Evolutionary conservation across 2,113 vertebrate genomes (phyloP).

Genomic region (Oncorhynchus keta): DNA sequence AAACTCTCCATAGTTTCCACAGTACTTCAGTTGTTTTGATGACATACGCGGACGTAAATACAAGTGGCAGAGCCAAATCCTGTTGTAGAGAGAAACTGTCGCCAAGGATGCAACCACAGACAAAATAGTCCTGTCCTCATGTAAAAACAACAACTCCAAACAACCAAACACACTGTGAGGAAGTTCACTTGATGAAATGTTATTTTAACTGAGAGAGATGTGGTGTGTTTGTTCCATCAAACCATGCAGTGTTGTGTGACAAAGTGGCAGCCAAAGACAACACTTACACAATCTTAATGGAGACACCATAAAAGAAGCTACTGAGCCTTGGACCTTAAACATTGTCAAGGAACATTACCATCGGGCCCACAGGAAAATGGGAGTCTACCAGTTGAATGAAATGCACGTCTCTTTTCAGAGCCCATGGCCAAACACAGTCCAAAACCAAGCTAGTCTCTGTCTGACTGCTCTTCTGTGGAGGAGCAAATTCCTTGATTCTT

Average conservation of each 20-base stretch:
- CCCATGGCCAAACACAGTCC: not conserved
- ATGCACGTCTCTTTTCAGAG: not conserved
- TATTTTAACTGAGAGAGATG: not conserved
- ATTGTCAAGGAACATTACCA: not conserved
- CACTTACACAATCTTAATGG: not conserved
- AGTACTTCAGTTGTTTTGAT: slow-evolving; percentile 18
- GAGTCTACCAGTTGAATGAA: not conserved
- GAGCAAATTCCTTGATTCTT: slow-evolving; percentile 18
- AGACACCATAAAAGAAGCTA: not conserved
- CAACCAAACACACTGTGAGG: not conserved
- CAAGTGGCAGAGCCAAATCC: slow-evolving; percentile 11
- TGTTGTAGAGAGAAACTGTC: slow-evolving; percentile 11
- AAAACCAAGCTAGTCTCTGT: not conserved
- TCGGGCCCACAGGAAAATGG: not conserved
- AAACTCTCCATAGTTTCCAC: not conserved
- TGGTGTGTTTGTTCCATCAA: not conserved
- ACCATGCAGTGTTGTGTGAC: not conserved
- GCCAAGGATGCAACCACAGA: slow-evolving; percentile 35
- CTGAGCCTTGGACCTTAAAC: not conserved
- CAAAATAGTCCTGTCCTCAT: slow-evolving; percentile 29
- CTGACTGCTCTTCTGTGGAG: slow-evolving; percentile 7
- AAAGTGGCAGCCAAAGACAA: not conserved
- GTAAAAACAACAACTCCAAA: slow-evolving; percentile 20
- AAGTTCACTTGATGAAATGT: not conserved
- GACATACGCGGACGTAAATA: slow-evolving; percentile 17